These are phyloP conservation scores for Diorhabda elongata DNA, from an alignment of 1,140 invertebrate genomes.

Conservation along the genomic window DNA sequence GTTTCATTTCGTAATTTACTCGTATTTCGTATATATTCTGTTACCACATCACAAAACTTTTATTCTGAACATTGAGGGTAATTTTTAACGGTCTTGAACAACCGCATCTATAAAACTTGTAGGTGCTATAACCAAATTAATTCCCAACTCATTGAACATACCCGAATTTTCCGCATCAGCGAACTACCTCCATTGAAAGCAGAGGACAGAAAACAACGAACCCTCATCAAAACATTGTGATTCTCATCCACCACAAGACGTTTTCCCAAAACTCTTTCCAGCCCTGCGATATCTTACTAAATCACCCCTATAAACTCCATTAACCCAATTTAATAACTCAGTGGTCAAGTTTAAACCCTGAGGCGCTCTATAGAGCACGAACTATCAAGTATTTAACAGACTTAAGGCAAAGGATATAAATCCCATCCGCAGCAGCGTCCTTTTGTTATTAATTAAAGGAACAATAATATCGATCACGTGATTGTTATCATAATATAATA, in stretches of 20 bases:
- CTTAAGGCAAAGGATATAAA: not conserved
- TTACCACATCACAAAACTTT: too few relatives aligned
- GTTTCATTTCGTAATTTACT: too few relatives aligned
- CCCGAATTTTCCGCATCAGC: not conserved
- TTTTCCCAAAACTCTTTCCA: constrained; percentile 2
- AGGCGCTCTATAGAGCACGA: constrained; percentile 1
- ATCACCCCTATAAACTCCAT: not conserved
- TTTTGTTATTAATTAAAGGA: not conserved
- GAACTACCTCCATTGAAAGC: not conserved
- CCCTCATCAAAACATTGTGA: not conserved
- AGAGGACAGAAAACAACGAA: not conserved
- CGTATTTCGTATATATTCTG: too few relatives aligned
- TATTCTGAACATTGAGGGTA: too few relatives aligned
- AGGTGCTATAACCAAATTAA: too few relatives aligned
- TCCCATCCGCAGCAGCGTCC: not conserved
- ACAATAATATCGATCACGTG: too few relatives aligned
- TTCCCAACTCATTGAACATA: not conserved
- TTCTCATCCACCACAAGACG: constrained; percentile 1
- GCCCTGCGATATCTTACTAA: constrained; percentile 1
- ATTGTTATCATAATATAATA: too few relatives aligned
- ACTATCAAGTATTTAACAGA: constrained; percentile 1
- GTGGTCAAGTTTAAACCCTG: constrained; percentile 1
- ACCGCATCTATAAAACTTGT: too few relatives aligned
- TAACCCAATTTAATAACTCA: constrained; percentile 2
- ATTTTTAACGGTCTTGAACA: too few relatives aligned